Evolutionary conservation across 2,888 invertebrate species (phyloP), one percentile per base, ranked within the genome.

Genomic region (Lutraria lutraria): DNA sequence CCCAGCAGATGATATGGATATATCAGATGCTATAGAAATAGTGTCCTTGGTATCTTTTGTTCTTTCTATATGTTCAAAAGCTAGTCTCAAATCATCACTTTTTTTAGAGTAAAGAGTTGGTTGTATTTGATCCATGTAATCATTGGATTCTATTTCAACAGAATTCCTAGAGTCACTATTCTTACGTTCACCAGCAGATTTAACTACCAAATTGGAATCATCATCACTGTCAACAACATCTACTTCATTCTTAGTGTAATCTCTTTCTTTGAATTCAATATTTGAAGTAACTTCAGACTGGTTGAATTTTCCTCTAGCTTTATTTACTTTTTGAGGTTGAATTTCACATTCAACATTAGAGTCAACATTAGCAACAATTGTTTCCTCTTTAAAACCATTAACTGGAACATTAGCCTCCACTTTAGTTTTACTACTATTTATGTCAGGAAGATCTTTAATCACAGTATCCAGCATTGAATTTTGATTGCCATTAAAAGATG

Each of bases 1-100:
- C 68, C 93, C 94, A 21, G 93, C 86, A 81, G 93, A 93, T 53
- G 94, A 94, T 81, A 92, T 86, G 56, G 94, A 93, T 79, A 92
- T 89, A 63, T 93, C 91, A 84, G 94, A 94, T 31, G 94, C 93
- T 43, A 93, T 88, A 29, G 93, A 93, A 34, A 92, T 86, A 8
- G 92, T 92, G 85, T 93, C 93, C 52, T 86, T 87, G 43, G 80
- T 87, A 81, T 87, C 89, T 83, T 91, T 91, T 19, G 82, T 31
- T 52, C 68, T 87, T 15, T 89, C 82, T 60, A 92, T 87, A 68
- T 86, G 88, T 79, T 90, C 87, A 89, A 92, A 92, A 68, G 87
- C 81, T 79, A 81, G 86, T 54, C 84, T 83, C 13, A 92, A 34
- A 72, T 90, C 87, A 56, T 90, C 90, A 68, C 72, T 53, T 84